Base-by-base conservation (phyloP, 1,140 invertebrate genomes). In the Drosophila ficusphila region DNA sequence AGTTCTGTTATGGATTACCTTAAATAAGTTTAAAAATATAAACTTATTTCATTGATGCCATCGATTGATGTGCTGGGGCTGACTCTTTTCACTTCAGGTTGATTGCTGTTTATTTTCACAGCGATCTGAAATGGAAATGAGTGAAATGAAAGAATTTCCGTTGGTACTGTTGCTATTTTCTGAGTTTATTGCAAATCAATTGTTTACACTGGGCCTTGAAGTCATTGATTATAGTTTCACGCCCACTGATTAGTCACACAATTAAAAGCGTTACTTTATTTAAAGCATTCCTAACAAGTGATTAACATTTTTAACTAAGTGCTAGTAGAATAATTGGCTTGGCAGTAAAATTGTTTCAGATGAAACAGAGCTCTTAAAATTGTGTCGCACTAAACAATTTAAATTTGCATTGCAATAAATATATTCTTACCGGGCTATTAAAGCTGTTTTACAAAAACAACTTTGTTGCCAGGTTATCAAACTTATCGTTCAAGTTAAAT, bases 11-110 rank as follows among this genome's bases (percentile, higher is more conserved):
- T 51, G 58, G 60, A 65, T 65, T 65, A 67, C 62, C 53, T 60
- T 49, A 44, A 71, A 70, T 71, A 38, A 57, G 68, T 71, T 71
- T 58, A 71, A 36, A 49, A 47, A 56, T 69, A 69, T 56, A 69
- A 67, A 67, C 62, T 51, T 65, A 27, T 64, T 62, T 41, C 36
- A 42, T 31, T 34, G 29, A 12, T 61, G 11, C 6, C 8, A 1
- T 18, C 61, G 62, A 67, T 64, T 64, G 60, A 65, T 67, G 62
- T 67, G 11, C 25, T 38, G 25, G n/a, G 29, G 54, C 54, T 60
- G 53, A 62, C 61, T 47, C 57, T 65, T 65, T 67, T 65, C 60
- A 29, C 25, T 65, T 25, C 9, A 25, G n/a, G 25, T 14, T 64
- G 18, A 31, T 25, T 14, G 14, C 60, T 67, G 62, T 67, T 67